Evolutionary conservation across 1,140 invertebrate genomes (phyloP).

Genomic region (Hestina assimilis): DNA sequence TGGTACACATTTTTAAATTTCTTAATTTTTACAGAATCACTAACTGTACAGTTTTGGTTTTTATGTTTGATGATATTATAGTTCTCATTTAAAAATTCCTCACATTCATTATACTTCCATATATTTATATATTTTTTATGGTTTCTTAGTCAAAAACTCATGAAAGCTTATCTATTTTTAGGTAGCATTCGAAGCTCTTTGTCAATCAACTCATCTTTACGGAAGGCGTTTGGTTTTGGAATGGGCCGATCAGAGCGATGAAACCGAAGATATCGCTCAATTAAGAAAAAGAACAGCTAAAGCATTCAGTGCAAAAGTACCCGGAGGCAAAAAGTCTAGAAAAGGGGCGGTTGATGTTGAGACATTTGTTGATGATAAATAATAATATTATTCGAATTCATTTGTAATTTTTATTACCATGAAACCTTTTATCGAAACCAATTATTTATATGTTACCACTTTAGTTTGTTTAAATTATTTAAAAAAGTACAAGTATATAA

Average conservation of each 20-base stretch:
- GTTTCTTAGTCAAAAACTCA: too few species aligned
- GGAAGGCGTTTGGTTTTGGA: conserved; percentile 96
- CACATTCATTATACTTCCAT: too few species aligned
- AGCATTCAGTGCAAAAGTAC: conserved; percentile 79
- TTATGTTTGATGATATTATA: too few species aligned
- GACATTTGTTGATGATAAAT: conserved; percentile 60
- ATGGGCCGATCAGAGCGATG: conserved; percentile 93
- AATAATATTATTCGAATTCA: conserved; percentile 7
- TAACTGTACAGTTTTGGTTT: too few species aligned
- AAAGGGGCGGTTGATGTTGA: conserved; percentile 78
- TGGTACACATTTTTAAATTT: too few species aligned
- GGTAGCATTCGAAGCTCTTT: conserved; percentile 94
- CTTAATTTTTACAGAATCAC: too few species aligned
- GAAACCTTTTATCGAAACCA: neutral
- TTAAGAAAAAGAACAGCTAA: conserved; percentile 92
- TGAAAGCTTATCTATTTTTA: conserved; percentile 67
- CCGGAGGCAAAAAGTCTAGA: conserved; percentile 76
- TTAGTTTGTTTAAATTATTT: neutral
- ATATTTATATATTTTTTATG: too few species aligned
- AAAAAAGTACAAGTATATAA: neutral
- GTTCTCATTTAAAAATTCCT: too few species aligned
- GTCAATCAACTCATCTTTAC: conserved; percentile 98
- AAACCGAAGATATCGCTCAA: conserved; percentile 87
- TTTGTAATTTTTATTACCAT: neutral
- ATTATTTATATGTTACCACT: neutral